A percentile compares a stretch with the other conserved stretches of the same genome.
Conservation (phyloP, 2,888 invertebrate genomes). For the Metellina segmentata region DNA sequence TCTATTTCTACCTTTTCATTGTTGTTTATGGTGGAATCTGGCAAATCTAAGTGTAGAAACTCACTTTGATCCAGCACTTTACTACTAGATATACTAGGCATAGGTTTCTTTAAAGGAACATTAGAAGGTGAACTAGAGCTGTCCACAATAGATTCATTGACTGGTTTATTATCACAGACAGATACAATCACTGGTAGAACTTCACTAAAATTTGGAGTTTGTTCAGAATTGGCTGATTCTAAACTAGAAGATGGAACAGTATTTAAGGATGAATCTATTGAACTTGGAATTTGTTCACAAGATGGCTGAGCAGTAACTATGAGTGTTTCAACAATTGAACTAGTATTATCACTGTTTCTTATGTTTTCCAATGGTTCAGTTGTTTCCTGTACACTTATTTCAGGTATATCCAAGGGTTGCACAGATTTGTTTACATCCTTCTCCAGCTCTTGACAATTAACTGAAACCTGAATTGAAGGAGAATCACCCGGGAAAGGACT, state of each 20-base stretch:
- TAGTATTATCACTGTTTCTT: not conserved
- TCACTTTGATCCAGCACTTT: constrained; percentile 46
- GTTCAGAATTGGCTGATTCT: not conserved
- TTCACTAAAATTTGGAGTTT: not conserved
- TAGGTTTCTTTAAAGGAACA: constrained; percentile 14
- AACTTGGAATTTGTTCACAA: not conserved
- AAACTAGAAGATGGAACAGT: not conserved
- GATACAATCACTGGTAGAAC: constrained; percentile 6
- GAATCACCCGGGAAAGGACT: constrained; percentile 69
- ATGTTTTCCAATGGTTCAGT: not conserved
- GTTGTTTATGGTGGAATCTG: not conserved
- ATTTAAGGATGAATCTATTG: constrained; percentile 3
- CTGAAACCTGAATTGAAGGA: not conserved
- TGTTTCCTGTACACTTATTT: not conserved
- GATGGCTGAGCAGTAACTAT: constrained; percentile 48
- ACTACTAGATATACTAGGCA: not conserved
- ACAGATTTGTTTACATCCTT: not conserved
- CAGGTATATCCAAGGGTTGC: not conserved
- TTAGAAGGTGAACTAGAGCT: not conserved
- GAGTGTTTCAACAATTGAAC: not conserved
- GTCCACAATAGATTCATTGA: constrained; percentile 7
- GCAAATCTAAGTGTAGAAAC: constrained; percentile 25
- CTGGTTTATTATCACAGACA: constrained; percentile 52
- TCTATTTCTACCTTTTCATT: constrained; percentile 26
- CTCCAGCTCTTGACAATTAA: not conserved